Base-by-base conservation (phyloP, 2,113 vertebrate genomes). In the Danio rerio region DNA sequence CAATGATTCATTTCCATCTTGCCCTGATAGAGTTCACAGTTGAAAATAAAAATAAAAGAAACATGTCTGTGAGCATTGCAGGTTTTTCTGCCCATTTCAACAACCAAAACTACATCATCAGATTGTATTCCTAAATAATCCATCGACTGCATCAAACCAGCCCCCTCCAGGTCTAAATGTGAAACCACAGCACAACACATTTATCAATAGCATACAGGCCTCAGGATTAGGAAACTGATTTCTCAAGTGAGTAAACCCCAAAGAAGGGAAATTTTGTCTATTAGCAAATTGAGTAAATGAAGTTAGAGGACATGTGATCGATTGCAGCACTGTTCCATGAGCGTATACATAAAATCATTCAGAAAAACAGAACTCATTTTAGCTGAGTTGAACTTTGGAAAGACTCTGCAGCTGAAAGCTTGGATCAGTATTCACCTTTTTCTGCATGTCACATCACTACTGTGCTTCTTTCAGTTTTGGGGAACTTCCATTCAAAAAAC, bases 161-260 rank as follows among this genome's bases (percentile, higher is more conserved):
- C 12, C 20, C 31, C 18, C 20, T 50, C n/a, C 58, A 50, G 58
- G 59, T 58, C 55, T 75, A 8, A 59, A 42, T 21, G 18, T 31
- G 20, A 62, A 77, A 62, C 42, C 47, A 77, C 74, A 31, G 74
- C 58, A 55, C 40, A 83, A 78, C 47, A 47, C 31, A 20, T 63
- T 45, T 68, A 43, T 69, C 62, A 58, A 62, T 58, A 56, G 47
- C 20, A 56, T 50, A 63, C 40, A 63, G 42, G 49, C 45, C 56
- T 55, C 50, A 71, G 58, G 76, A 81, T 66, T 76, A 76, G 42
- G 63, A 74, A 75, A 74, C n/a, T 43, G 53, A 81, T 70, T 85
- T 84, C 40, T 77, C 61, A 82, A 76, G 43, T 68, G 62, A 59
- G 49, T 53, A 71, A 49, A 58, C 80, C 71, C 58, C 58, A 81